These are phyloP conservation scores for Eupsittula cactorum DNA, from an alignment of 2,113 vertebrate species.

Conservation along the genomic window DNA sequence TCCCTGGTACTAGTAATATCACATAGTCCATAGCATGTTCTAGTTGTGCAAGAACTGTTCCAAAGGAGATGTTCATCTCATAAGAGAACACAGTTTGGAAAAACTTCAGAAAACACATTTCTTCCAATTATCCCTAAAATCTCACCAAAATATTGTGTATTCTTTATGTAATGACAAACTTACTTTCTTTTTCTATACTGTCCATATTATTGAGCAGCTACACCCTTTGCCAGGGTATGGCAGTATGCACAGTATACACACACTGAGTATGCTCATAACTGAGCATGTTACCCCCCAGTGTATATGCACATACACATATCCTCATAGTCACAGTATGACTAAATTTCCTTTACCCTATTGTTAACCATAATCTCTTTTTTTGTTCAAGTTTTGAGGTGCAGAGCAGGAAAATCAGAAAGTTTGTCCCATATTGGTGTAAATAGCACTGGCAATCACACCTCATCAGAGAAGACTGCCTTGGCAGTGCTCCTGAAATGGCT, in stretches of 20 bases:
- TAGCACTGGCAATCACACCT: neutral
- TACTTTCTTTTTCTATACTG: neutral
- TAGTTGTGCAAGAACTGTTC: neutral
- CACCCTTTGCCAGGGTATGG: neutral
- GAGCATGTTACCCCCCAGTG: neutral
- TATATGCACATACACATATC: neutral
- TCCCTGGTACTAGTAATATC: neutral
- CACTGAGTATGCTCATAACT: neutral
- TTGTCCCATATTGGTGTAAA: neutral
- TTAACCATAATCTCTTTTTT: neutral
- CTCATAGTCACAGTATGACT: neutral
- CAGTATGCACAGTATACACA: neutral
- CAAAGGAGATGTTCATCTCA: neutral
- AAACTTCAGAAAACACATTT: neutral
- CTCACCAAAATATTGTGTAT: neutral
- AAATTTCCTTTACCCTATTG: neutral
- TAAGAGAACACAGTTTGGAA: neutral
- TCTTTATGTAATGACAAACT: neutral
- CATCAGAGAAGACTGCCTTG: neutral
- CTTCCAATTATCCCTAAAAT: neutral
- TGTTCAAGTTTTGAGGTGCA: neutral
- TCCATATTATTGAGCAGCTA: neutral
- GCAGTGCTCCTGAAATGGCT: neutral
- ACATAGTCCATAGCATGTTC: neutral
- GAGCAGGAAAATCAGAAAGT: neutral